A percentile compares a stretch with the other conserved stretches of the same genome.
Conservation (phyloP, 2,113 vertebrate species). For the Sinocyclocheilus anophthalmus region DNA sequence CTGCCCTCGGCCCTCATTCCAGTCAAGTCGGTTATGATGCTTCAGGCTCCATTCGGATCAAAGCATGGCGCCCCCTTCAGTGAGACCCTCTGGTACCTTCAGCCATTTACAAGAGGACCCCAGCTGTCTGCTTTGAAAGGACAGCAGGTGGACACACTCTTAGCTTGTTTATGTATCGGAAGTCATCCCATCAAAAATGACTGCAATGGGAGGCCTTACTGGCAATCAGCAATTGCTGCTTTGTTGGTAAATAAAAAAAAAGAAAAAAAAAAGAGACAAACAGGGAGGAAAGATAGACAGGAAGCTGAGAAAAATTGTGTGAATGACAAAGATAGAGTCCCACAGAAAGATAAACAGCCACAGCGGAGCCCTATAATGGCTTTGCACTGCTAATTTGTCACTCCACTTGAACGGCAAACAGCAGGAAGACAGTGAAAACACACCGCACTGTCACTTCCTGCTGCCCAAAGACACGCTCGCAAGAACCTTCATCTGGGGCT, state of each 20-base stretch:
- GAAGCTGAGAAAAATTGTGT: not conserved
- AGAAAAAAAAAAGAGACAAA: not conserved
- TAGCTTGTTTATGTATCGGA: slow-evolving; percentile 29
- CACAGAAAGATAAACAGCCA: slow-evolving; percentile 65
- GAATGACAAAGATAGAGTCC: slow-evolving; percentile 53
- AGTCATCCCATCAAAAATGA: slow-evolving; percentile 15
- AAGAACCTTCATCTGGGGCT: slow-evolving; percentile 50
- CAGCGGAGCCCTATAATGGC: slow-evolving; percentile 60
- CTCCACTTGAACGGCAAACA: slow-evolving; percentile 64
- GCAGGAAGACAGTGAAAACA: slow-evolving; percentile 52
- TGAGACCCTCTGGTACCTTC: slow-evolving; percentile 54
- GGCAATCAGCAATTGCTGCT: not conserved
- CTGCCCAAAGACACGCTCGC: slow-evolving; percentile 53
- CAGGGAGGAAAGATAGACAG: not conserved
- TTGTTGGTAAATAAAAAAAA: not conserved
- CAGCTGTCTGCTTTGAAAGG: slow-evolving; percentile 64
- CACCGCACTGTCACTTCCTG: slow-evolving; percentile 56
- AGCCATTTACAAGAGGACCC: slow-evolving; percentile 62
- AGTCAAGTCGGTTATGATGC: slow-evolving; percentile 56
- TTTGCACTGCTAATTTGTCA: slow-evolving; percentile 68
- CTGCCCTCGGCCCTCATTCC: slow-evolving; percentile 55
- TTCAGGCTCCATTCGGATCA: slow-evolving; percentile 69
- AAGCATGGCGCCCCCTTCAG: slow-evolving; percentile 53
- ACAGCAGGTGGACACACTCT: slow-evolving; percentile 56
- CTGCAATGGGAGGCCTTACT: not conserved